Conservation (phyloP, 2,113 vertebrate genomes). For the Crocuta crocuta region DNA sequence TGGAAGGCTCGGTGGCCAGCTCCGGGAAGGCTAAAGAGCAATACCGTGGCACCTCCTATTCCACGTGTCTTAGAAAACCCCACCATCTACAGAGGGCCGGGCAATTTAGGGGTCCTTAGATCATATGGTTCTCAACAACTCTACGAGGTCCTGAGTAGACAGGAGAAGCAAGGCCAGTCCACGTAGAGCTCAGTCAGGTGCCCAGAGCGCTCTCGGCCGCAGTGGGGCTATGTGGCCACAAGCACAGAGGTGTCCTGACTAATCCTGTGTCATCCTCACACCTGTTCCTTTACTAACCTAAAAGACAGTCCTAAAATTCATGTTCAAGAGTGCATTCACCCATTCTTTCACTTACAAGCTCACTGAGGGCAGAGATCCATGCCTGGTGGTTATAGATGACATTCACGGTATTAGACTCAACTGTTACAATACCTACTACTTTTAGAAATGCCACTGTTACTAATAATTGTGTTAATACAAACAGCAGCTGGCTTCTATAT, state of each 20-base stretch:
- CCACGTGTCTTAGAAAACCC: not conserved
- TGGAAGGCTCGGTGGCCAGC: not conserved
- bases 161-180: not conserved
- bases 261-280: not conserved
- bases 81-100: not conserved
- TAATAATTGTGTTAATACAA: slow-evolving; percentile 10
- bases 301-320: not conserved
- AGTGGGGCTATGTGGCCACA: not conserved
- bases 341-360: not conserved
- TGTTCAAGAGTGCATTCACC: not conserved
- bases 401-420: slow-evolving; percentile 1
- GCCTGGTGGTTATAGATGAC: not conserved
- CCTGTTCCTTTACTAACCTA: not conserved
- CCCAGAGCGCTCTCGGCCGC: not conserved
- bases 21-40: not conserved
- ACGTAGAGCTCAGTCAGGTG: not conserved
- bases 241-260: not conserved
- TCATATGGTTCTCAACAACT: not conserved
- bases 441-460: slow-evolving; percentile 4
- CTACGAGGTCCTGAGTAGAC: not conserved
- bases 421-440: not conserved
- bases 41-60: not conserved
- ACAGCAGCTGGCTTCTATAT: slow-evolving; percentile 24
- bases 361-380: not conserved
- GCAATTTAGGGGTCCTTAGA: not conserved